Base-by-base conservation (phyloP, 2,888 invertebrate genomes). In the Euplagia quadripunctaria region DNA sequence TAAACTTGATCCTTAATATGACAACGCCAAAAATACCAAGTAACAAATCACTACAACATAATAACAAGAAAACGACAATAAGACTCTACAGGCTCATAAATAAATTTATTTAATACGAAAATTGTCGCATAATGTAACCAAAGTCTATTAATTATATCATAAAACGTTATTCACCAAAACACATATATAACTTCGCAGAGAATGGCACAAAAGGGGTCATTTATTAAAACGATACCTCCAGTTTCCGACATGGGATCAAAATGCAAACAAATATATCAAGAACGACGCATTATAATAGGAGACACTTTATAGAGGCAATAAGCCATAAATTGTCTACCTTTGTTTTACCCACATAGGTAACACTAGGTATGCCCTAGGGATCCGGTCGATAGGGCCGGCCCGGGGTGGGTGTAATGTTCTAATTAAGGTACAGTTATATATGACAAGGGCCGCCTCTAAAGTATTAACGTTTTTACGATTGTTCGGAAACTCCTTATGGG, bases 291-390 rank as follows among this genome's bases (percentile, higher is more conserved):
- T 81, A 82, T 81, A 72, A 83, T 78, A 73, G 73, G 74, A 74
- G 76, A 74, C 76, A 65, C 70, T 83, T 77, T 83, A 83, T 77
- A 71, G 74, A 41, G 42, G 75, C 82, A 76, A 84, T 82, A 85
- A 70, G 78, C 84, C 20, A 84, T 85, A 85, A 85, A 85, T 85
- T 83, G 73, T 75, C 73, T 77, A 75, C 72, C 82, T 79, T 85
- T 84, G 85, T 84, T 82, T 83, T 75, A 83, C 78, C 71, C 77
- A 68, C 68, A 58, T 73, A 72, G 71, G 71, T 72, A 72, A 63
- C 63, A 70, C 73, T 72, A 70, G 70, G 42, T 12, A 46, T 43
- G 58, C 74, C 69, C 70, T 17, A 31, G 75, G 77, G 75, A 72
- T n/a, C 31, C 63, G 67, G 43, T 72, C 76, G 73, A 78, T 78